These are phyloP conservation scores for Tachystola acroxantha DNA, from an alignment of 2,888 invertebrate species.

Conservation along the genomic window DNA sequence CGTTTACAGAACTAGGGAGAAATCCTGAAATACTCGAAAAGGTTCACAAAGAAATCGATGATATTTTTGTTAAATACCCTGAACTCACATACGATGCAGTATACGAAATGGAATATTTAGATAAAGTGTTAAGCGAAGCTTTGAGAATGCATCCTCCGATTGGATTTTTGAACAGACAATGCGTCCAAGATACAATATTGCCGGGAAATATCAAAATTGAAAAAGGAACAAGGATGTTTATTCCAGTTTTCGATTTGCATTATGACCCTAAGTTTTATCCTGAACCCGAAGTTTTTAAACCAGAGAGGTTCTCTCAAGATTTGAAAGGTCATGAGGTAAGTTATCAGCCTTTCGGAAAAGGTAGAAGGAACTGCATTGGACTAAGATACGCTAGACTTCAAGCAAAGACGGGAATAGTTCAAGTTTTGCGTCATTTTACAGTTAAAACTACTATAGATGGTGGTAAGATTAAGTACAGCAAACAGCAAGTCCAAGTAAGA, in stretches of 20 bases:
- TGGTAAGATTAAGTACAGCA: slow-evolving; percentile 12
- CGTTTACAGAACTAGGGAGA: slow-evolving; percentile 43
- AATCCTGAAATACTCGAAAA: slow-evolving; percentile 39
- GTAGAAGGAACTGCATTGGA: slow-evolving; percentile 61
- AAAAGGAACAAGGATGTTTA: slow-evolving; percentile 39
- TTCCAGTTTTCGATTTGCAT: slow-evolving; percentile 49
- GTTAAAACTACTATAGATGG: slow-evolving; percentile 13
- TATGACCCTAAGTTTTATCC: slow-evolving; percentile 56
- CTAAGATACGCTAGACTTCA: slow-evolving; percentile 37
- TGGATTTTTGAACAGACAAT: slow-evolving; percentile 35
- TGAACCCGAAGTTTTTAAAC: slow-evolving; percentile 61
- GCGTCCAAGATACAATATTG: slow-evolving; percentile 34
- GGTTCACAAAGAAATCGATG: slow-evolving; percentile 49
- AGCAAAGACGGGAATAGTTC: slow-evolving; percentile 18
- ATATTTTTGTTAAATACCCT: slow-evolving; percentile 26
- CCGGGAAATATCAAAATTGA: slow-evolving; percentile 49
- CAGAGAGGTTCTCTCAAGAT: slow-evolving; percentile 47
- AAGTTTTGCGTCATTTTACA: slow-evolving; percentile 17
- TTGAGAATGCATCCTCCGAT: slow-evolving; percentile 46
- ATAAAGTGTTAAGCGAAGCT: slow-evolving; percentile 40
- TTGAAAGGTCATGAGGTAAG: slow-evolving; percentile 29
- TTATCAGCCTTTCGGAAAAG: slow-evolving; percentile 64
- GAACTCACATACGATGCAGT: slow-evolving; percentile 37
- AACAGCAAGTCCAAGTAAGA: slow-evolving; percentile 16
- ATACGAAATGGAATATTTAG: slow-evolving; percentile 40